phyloP scores from a whole-genome alignment of 2,888 invertebrate species.

The Trichacis sp. region DNA sequence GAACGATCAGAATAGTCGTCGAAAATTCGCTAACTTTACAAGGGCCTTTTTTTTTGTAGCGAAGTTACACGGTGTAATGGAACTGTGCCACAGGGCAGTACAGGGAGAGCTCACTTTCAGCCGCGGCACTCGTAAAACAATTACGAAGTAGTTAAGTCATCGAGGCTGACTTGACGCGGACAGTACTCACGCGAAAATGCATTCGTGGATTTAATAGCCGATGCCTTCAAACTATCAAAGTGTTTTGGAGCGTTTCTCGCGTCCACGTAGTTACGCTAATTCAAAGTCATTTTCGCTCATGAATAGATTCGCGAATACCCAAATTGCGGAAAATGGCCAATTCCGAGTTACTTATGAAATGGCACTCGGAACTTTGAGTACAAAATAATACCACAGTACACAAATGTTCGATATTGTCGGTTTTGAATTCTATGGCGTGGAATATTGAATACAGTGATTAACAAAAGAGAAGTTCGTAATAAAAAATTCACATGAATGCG shows the following conservation, averaged over 20 bases:
- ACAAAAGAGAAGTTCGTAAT: too few species aligned
- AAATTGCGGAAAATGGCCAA: too few species aligned
- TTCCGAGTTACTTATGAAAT: too few species aligned
- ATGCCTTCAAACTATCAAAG: not conserved
- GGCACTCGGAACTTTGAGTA: too few species aligned
- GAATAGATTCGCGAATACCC: not conserved
- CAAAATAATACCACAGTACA: too few species aligned
- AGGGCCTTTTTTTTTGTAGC: too few species aligned
- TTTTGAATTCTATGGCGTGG: too few species aligned
- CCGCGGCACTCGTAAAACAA: slow-evolving; percentile 44
- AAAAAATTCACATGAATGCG: too few species aligned
- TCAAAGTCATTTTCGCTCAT: not conserved
- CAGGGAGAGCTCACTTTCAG: slow-evolving; percentile 21
- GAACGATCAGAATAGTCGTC: too few species aligned
- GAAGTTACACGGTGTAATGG: not conserved
- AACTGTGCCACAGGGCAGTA: not conserved
- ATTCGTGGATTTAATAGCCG: slow-evolving; percentile 28
- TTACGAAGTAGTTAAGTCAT: slow-evolving; percentile 43
- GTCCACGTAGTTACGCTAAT: not conserved
- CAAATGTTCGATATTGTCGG: too few species aligned
- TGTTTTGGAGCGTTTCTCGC: not conserved
- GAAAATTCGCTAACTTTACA: too few species aligned
- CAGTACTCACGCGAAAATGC: slow-evolving; percentile 26
- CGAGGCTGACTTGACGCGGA: slow-evolving; percentile 30
- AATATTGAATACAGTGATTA: too few species aligned